Percentiles rank a stretch among this genome's conserved stretches.
Evolutionary conservation across 2,797 vertebrate genomes (phyloP).

Genomic region (Hoplostethus atlanticus): DNA sequence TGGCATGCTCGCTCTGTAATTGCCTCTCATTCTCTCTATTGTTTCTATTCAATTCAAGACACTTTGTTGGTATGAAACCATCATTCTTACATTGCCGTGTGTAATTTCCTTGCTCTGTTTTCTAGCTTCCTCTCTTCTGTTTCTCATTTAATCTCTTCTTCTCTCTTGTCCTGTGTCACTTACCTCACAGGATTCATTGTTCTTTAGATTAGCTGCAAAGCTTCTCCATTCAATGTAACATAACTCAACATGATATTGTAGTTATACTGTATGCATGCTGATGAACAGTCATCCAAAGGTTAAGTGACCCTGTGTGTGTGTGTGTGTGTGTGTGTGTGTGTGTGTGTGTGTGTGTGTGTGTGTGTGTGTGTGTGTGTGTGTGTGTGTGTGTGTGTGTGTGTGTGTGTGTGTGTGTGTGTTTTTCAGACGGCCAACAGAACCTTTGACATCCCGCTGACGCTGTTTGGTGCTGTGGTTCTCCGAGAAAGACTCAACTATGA

Average conservation of each 20-base stretch:
- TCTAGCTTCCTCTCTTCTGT: background rate
- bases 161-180: background rate
- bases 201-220: background rate
- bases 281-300: background rate
- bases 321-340: slow-evolving; percentile 33
- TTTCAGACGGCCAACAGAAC: slow-evolving; percentile 92
- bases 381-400: slow-evolving; percentile 20
- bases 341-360: slow-evolving; percentile 35
- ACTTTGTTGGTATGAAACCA: background rate
- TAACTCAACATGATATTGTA: no score
- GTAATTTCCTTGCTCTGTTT: background rate
- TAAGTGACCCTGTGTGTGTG: slow-evolving; percentile 2
- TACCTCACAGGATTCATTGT: background rate
- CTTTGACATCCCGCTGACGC: slow-evolving; percentile 95
- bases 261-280: background rate
- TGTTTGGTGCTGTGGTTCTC: slow-evolving; percentile 94
- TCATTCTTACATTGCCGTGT: background rate
- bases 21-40: background rate
- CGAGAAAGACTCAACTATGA: slow-evolving; percentile 96
- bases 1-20: background rate
- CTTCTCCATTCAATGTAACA: no score
- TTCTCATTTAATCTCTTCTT: background rate
- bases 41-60: background rate
- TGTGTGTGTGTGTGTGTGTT: slow-evolving; percentile 25
- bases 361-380: slow-evolving; percentile 54